Base-by-base conservation (phyloP, 2,113 vertebrate genomes). In the Phoenicopterus ruber region DNA sequence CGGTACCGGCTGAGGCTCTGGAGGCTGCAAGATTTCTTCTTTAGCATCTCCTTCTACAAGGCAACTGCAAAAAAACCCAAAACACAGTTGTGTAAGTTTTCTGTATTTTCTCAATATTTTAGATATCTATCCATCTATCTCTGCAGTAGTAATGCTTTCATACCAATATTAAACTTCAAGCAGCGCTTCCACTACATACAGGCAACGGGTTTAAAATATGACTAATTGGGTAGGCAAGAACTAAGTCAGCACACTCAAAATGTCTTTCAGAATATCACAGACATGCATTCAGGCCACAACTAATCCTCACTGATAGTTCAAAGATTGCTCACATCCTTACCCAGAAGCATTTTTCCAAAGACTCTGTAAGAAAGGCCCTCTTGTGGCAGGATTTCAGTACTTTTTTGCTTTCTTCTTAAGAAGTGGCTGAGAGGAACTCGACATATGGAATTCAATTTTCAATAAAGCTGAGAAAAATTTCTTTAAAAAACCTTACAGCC, bases 11-110 rank as follows among this genome's bases (percentile, higher is more conserved):
- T 98, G 99, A 83, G 99, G 99, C 95, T 99, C 99, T 2, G 99
- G 99, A 61, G 99, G 99, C 97, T 99, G 99, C 58, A 99, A 97
- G 77, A 99, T 99, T 98, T 99, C 99, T 98, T 99, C 99, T 94
- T 99, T 99, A 44, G 99, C 99, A 1, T 99, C 99, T 31, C 99
- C 99, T 98, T 99, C 99, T 65, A 98, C 98, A 98, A 99, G 99
- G 95, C 98, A 98, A 94, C 98, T 98, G 92, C 88, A 92, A 98
- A 98, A 88, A 82, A 21, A 31, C 7, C 8, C 19, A 82, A 69
- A 59, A 59, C 32, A 91, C 11, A 86, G 38, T 9, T n/a, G 24
- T 50, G 5, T 84, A 69, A 93, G 22, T 79, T 78, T 20, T 47
- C 40, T 77, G 44, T 12, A 42, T 77, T 86, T 92, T 76, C 34